Evolutionary conservation across 2,113 vertebrate genomes (phyloP), one percentile per base, ranked within the genome.

Genomic region (Cinclus cinclus): DNA sequence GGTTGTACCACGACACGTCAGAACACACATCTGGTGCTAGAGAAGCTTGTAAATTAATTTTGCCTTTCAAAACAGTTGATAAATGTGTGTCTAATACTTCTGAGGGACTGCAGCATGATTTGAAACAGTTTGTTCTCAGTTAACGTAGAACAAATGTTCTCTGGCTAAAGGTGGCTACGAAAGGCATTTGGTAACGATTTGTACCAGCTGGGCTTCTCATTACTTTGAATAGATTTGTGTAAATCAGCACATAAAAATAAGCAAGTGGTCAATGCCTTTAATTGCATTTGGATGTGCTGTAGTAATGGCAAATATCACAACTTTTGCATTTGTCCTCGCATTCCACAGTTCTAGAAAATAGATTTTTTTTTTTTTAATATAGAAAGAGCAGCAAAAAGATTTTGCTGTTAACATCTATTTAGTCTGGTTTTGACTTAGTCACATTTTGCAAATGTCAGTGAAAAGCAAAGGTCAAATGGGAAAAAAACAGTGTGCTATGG

Each of bases 191-290:
- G 91, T 96, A 95, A 93, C 14, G 69, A 94, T 97, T 85, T 73
- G 75, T 46, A n/a, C 95, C 59, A 92, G 96, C 87, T 92, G 94
- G 84, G 83, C 95, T 56, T 65, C 95, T 94, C 89, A 87, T 96
- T 96, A 93, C 95, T 97, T 97, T 96, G 80, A 92, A 79, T 30
- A 41, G 88, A 94, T 94, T 82, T 93, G 81, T 93, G 87, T 89
- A 93, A 78, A 97, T 94, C 76, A 87, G 89, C 89, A 91, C 79
- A 83, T 92, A 76, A 87, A 95, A 89, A 75, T 90, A 95, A 97
- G 70, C 52, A 41, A 94, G 90, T 94, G 96, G 97, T 96, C 97
- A 97, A 78, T 91, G 95, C 90, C 94, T 97, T 95, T 81, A 84
- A 89, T 77, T 94, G 92, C 83, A 59, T 83, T 94, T 87, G 69